Conservation (phyloP, 2,797 vertebrate genomes). For the Galago senegalensis region DNA sequence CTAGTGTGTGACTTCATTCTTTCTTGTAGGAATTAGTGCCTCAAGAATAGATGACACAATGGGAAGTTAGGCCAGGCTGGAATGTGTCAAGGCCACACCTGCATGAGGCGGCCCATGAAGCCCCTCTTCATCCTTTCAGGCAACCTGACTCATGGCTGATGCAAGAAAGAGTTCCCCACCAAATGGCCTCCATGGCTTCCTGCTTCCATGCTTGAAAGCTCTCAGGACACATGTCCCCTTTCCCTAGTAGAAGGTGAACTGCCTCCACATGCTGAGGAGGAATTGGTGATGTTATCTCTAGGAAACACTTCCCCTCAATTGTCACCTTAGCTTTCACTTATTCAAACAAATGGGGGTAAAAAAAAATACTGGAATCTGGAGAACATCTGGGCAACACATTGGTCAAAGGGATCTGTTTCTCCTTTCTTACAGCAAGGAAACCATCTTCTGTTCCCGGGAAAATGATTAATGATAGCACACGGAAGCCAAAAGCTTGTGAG, state of each 20-base stretch:
- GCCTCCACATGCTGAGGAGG: background rate
- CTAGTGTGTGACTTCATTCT: conserved; percentile 31
- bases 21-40: background rate
- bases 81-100: background rate
- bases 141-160: background rate
- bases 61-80: background rate
- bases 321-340: conserved; percentile 65
- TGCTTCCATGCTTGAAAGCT: background rate
- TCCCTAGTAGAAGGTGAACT: background rate
- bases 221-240: background rate
- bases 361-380: conserved; percentile 46
- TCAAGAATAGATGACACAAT: background rate
- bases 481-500: conserved; percentile 76
- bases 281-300: conserved; percentile 36
- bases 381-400: conserved; percentile 85
- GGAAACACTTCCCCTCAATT: conserved; percentile 44
- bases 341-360: background rate
- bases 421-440: conserved; percentile 75
- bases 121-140: background rate
- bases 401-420: conserved; percentile 79
- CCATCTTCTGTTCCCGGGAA: conserved; percentile 71
- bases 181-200: background rate
- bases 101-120: background rate
- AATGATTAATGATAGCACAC: conserved; percentile 84
- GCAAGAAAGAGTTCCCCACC: conserved; percentile 11